Percentiles rank a stretch among this genome's conserved stretches.
phyloP scores from a whole-genome alignment of 1,140 invertebrate genomes.

The Branchinecta lynchi region DNA sequence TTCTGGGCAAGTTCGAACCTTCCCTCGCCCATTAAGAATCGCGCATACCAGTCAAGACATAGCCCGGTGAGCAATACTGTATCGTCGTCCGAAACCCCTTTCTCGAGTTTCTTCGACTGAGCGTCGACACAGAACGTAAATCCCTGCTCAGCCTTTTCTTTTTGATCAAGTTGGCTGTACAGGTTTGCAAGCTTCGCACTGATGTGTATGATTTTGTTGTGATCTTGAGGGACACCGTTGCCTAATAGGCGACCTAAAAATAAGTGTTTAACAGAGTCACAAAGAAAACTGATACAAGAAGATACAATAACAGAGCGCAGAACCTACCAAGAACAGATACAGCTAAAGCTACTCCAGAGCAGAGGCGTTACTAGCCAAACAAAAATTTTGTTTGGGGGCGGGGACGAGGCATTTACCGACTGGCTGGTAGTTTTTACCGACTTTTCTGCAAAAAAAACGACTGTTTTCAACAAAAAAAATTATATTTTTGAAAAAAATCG shows the following conservation, averaged over 20 bases:
- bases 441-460: no score
- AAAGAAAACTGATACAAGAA: no score
- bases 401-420: no score
- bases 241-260: slow-evolving; percentile 38
- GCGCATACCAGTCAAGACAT: slow-evolving; percentile 63
- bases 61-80: slow-evolving; percentile 47
- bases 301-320: no score
- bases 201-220: slow-evolving; percentile 57
- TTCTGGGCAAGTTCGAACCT: slow-evolving; percentile 43
- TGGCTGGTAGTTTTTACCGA: no score
- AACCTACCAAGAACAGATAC: no score
- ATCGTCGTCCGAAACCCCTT: slow-evolving; percentile 39
- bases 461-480: no score
- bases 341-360: no score
- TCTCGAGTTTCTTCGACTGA: slow-evolving; percentile 41
- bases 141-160: slow-evolving; percentile 50
- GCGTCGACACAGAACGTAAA: slow-evolving; percentile 57
- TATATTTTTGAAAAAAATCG: no score
- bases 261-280: background rate
- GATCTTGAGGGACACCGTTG: slow-evolving; percentile 48
- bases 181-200: slow-evolving; percentile 42
- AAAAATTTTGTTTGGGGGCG: no score
- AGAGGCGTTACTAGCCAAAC: no score
- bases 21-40: slow-evolving; percentile 48
- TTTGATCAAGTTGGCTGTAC: slow-evolving; percentile 41